These are phyloP conservation scores for Tragelaphus eurycerus DNA, from an alignment of 2,797 vertebrate genomes.

Conservation along the genomic window DNA sequence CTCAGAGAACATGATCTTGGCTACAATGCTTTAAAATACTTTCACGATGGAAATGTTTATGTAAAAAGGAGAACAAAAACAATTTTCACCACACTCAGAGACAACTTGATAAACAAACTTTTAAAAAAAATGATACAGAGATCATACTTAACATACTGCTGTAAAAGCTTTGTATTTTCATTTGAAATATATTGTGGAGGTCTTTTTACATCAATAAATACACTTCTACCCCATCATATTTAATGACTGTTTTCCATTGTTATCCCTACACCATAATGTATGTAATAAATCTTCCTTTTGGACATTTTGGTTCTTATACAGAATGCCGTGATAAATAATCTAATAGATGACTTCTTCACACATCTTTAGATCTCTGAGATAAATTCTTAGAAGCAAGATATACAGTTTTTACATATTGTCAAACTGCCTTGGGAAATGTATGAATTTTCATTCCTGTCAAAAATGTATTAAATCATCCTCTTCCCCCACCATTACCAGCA, in stretches of 20 bases:
- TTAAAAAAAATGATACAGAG: background rate
- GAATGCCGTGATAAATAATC: background rate
- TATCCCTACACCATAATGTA: background rate
- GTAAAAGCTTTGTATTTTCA: background rate
- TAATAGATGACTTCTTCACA: background rate
- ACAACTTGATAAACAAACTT: background rate
- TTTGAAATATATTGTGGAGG: background rate
- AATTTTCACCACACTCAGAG: background rate
- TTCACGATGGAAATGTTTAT: background rate
- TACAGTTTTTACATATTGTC: background rate
- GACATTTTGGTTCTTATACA: background rate
- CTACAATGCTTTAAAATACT: background rate
- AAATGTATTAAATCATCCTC: background rate
- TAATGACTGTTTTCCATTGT: background rate
- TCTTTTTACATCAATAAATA: background rate
- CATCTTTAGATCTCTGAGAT: background rate
- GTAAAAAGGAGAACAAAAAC: background rate
- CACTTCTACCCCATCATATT: background rate
- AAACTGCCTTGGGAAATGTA: background rate
- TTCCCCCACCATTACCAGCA: background rate
- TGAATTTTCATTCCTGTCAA: background rate
- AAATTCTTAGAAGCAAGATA: constrained; percentile 24
- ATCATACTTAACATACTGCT: background rate
- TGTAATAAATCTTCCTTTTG: background rate
- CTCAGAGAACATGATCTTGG: background rate